Evolutionary conservation across 2,888 invertebrate species (phyloP).

Genomic region (Rutpela maculata): DNA sequence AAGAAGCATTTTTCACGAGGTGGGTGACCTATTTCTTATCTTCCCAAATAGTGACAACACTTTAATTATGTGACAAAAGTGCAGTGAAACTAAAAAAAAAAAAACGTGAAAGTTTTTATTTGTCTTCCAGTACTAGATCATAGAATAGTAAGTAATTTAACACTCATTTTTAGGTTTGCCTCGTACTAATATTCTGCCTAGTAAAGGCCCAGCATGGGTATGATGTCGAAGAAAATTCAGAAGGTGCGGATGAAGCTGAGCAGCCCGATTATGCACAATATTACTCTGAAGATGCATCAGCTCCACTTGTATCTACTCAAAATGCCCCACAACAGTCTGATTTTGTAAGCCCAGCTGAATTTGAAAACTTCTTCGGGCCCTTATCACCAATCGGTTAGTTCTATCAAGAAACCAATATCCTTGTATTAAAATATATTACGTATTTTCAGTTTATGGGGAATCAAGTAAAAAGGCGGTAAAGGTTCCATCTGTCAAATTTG

Average conservation of each 20-base stretch:
- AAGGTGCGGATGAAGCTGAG: slow-evolving; percentile 58
- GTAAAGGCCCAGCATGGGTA: slow-evolving; percentile 64
- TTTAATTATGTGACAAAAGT: slow-evolving; percentile 24
- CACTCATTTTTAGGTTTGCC: slow-evolving; percentile 57
- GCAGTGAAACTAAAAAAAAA: slow-evolving; percentile 32
- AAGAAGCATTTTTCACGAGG: slow-evolving; percentile 68
- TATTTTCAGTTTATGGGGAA: slow-evolving; percentile 51
- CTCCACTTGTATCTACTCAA: slow-evolving; percentile 32
- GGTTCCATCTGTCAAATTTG: slow-evolving; percentile 58
- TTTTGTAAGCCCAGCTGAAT: slow-evolving; percentile 1
- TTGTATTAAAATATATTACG: slow-evolving; percentile 26
- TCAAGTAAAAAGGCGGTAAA: slow-evolving; percentile 59
- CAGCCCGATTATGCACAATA: slow-evolving; percentile 70
- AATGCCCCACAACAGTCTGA: neutral
- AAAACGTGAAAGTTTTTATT: slow-evolving; percentile 25
- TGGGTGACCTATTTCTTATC: slow-evolving; percentile 60
- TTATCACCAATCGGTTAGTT: slow-evolving; percentile 24
- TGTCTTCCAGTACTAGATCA: neutral
- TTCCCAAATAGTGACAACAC: slow-evolving; percentile 17
- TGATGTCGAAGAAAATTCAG: slow-evolving; percentile 53
- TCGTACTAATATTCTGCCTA: slow-evolving; percentile 56
- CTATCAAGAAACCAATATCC: neutral
- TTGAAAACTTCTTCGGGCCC: slow-evolving; percentile 28
- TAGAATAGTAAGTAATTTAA: slow-evolving; percentile 24
- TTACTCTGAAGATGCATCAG: slow-evolving; percentile 63